phyloP scores from a whole-genome alignment of 2,888 invertebrate species.

The Drosophila diplacantha region DNA sequence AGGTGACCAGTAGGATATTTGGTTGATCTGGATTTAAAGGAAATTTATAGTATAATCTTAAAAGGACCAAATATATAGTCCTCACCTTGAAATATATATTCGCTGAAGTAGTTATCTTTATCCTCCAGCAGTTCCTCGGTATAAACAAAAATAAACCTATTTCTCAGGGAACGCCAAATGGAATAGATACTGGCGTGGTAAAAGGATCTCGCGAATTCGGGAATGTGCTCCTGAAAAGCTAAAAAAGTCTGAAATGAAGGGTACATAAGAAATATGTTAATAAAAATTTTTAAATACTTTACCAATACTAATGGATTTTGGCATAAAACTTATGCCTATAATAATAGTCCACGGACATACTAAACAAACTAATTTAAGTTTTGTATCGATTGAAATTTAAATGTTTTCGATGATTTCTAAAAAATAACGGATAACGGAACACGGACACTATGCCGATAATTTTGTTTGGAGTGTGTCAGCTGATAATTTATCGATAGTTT shows the following conservation, averaged over 20 bases:
- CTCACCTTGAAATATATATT: conserved; percentile 57
- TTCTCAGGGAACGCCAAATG: conserved; percentile 62
- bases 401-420: no score
- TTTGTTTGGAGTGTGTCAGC: background rate
- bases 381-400: background rate
- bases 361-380: background rate
- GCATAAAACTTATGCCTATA: background rate
- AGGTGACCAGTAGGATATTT: conserved; percentile 65
- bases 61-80: no score
- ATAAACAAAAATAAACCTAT: conserved; percentile 67
- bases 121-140: conserved; percentile 44
- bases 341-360: background rate
- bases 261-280: background rate
- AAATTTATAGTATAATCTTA: no score
- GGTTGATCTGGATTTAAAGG: conserved; percentile 64
- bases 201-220: conserved; percentile 60
- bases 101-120: conserved; percentile 38
- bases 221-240: conserved; percentile 72
- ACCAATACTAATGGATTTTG: background rate
- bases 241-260: conserved; percentile 54
- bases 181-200: conserved; percentile 64
- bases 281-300: background rate
- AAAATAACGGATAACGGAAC: background rate
- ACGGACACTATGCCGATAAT: background rate
- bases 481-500: conserved; percentile 20